Evolutionary conservation across 1,140 invertebrate genomes (phyloP), one percentile per base, ranked within the genome.

Genomic region (Tribolium castaneum): DNA sequence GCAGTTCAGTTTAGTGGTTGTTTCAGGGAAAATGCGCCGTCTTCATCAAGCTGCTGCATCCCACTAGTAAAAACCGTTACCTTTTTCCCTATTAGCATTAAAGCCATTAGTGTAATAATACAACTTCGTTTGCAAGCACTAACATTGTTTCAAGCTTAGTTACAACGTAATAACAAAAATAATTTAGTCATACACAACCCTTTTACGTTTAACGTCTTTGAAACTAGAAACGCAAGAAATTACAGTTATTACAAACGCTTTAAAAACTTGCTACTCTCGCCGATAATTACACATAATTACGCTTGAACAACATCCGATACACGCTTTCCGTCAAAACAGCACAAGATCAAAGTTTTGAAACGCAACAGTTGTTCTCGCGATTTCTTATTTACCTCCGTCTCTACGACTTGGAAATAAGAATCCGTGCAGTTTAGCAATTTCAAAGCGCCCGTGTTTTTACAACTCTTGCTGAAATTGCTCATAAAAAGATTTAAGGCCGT

Each of bases 361-460:
- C 22, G 54, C 54, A 59, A 59, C 54, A 59, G 22, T 59, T 59
- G 54, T 59, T 22, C 10, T 59, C 7, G 10, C 22, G 54, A 59
- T 22, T 22, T 59, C 54, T 25, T 56, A 56, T 56, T 56, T 56
- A 56, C 52, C 14, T 19, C 9, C 16, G n/a, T 16, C 16, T 14
- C 19, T 56, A 56, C 52, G 52, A 56, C 52, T 12, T 59, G 54
- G 19, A 59, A 59, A 59, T 59, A 59, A 59, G 54, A 59, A 59
- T 59, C 54, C 54, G 54, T 59, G 54, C 54, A 59, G 54, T 59
- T 59, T 59, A 59, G 54, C 54, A 59, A 59, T 59, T 59, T 59
- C 16, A 59, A 25, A 56, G 12, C 52, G 12, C 16, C 49, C 19
- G 54, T 25, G 22, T 59, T 25, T 59, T 59, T 59, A 59, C 54